Evolutionary conservation across 2,888 invertebrate species (phyloP).

Genomic region (Trissonchulus sp.): DNA sequence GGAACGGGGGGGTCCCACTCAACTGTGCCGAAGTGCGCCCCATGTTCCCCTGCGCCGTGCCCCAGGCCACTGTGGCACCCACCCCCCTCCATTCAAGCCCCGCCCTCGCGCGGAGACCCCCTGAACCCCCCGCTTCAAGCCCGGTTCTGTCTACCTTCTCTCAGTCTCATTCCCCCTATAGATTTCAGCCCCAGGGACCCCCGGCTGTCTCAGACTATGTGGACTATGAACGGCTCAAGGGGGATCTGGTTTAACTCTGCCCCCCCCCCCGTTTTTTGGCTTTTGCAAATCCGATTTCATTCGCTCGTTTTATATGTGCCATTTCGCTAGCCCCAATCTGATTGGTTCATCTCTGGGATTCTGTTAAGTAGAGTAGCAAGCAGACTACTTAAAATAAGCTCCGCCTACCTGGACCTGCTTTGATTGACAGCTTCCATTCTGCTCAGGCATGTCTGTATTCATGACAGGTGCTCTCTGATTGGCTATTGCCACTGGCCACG

Average conservation of each 20-base stretch:
- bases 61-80: slow-evolving; percentile 1
- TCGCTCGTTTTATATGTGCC: too few species aligned
- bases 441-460: too few species aligned
- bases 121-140: background rate
- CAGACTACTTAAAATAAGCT: too few species aligned
- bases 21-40: background rate
- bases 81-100: background rate
- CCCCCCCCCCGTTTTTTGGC: too few species aligned
- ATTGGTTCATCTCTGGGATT: too few species aligned
- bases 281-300: too few species aligned
- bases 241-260: background rate
- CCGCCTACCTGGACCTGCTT: too few species aligned
- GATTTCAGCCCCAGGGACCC: background rate
- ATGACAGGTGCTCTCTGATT: too few species aligned
- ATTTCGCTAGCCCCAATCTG: too few species aligned
- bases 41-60: background rate
- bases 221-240: background rate
- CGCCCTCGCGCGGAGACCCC: background rate
- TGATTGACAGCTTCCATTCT: too few species aligned
- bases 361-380: too few species aligned
- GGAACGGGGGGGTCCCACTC: background rate
- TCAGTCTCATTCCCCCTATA: background rate
- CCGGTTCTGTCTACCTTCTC: background rate
- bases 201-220: background rate
- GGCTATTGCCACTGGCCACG: too few species aligned